Base-by-base conservation (phyloP, 2,888 invertebrate genomes). In the Acleris laterana region DNA sequence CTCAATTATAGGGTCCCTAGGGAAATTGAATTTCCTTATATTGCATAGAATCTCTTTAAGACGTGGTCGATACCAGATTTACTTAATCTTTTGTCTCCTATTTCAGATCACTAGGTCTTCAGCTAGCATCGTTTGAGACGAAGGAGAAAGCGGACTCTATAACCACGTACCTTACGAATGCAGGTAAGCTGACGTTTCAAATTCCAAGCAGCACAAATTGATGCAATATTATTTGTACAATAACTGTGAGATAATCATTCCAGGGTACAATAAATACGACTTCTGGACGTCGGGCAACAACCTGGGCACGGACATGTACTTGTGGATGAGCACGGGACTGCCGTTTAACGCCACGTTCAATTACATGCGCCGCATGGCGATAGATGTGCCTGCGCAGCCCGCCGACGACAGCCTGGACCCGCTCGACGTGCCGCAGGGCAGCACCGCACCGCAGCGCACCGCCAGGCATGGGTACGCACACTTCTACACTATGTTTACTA, bases 261-360 rank as follows among this genome's bases (percentile, higher is more conserved):
- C 84, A 95, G 95, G 95, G 5, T 96, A 96, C 85, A 95, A 95
- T 74, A 96, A 96, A 81, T 96, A 96, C 78, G 97, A 97, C 83
- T 97, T 97, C 87, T 97, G 97, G 97, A 97, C 97, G 77, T 97
- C 97, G 67, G 97, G 97, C 69, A 97, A 97, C 88, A 95, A 96
- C 76, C 92, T 97, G 67, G 97, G 97, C 44, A 97, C 97, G 17
- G 96, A 96, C 79, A 97, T 97, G 96, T 96, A 96, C 87, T 91
- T 97, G 68, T 97, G 97, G 97, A 97, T 97, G 97, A 97, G 97
- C 83, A 96, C 97, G 44, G 97, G 97, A 16, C 88, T 97, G 68
- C 97, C 97, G 44, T 97, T 97, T 90, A 97, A 97, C 86, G 96
- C 96, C 25, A 97, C 97, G n/a, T 97, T 97, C 87, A 96, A 96